Percentiles rank a stretch among this genome's conserved stretches.
phyloP scores from a whole-genome alignment of 2,113 vertebrate genomes.

The Pluvialis apricaria region DNA sequence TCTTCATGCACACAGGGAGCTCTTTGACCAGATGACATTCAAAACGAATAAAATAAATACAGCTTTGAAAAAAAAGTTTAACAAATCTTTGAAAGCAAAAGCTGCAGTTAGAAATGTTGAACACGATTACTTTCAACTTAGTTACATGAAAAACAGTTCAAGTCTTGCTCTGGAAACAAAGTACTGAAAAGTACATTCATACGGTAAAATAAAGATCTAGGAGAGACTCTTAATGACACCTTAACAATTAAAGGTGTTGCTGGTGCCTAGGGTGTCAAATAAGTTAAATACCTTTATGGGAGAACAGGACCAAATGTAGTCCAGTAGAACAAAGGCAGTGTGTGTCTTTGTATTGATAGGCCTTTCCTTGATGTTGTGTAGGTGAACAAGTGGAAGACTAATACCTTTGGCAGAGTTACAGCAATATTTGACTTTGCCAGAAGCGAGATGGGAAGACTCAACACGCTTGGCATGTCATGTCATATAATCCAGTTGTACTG shows the following conservation, averaged over 20 bases:
- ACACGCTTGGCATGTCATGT: neutral
- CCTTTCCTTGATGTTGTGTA: neutral
- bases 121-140: neutral
- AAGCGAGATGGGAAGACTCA: neutral
- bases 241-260: neutral
- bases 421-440: neutral
- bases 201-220: neutral
- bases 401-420: neutral
- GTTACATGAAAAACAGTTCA: neutral
- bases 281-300: neutral
- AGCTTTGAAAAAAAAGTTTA: neutral
- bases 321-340: neutral
- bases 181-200: neutral
- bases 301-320: neutral
- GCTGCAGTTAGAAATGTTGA: neutral
- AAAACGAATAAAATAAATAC: neutral
- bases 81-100: neutral
- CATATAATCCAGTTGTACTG: neutral
- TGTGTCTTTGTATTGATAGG: neutral
- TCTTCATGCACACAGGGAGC: neutral
- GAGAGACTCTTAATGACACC: neutral
- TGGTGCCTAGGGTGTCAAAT: neutral
- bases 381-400: neutral
- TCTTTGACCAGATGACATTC: neutral
- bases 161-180: neutral